phyloP scores from a whole-genome alignment of 1,140 invertebrate species.

The Chrysoperla carnea region DNA sequence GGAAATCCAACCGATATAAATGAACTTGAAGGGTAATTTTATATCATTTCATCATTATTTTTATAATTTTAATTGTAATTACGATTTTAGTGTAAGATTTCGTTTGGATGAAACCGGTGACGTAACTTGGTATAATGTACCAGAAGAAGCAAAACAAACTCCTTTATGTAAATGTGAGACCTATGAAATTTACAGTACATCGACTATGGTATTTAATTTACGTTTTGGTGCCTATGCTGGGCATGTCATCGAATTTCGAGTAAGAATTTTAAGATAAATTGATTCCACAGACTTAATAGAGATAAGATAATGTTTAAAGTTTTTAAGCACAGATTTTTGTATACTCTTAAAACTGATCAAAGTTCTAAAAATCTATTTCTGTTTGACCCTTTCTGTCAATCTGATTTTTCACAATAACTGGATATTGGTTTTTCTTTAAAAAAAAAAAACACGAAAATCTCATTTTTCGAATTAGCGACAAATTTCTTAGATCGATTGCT shows the following conservation, averaged over 20 bases:
- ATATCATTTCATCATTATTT: constrained; percentile 4
- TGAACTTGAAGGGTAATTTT: constrained; percentile 32
- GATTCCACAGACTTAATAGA: no score
- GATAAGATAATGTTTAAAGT: no score
- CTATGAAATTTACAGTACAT: constrained; percentile 31
- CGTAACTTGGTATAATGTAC: constrained; percentile 38
- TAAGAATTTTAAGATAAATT: constrained; percentile 21
- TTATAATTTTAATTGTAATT: constrained; percentile 3
- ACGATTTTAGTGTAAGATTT: constrained; percentile 37
- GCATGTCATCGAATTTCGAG: constrained; percentile 45
- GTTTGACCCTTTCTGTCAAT: neutral
- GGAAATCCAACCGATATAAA: constrained; percentile 23
- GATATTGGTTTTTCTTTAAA: no score
- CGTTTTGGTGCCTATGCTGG: constrained; percentile 42
- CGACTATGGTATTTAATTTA: constrained; percentile 20
- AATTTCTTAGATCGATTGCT: no score
- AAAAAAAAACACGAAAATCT: no score
- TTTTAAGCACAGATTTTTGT: no score
- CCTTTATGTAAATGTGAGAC: constrained; percentile 48
- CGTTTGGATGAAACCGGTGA: constrained; percentile 42
- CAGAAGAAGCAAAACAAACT: constrained; percentile 33
- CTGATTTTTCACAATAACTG: no score
- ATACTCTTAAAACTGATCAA: constrained; percentile 9
- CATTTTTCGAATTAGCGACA: no score
- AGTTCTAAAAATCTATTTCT: neutral